These are phyloP conservation scores for rabbit (Oryctolagus cuniculus) DNA, from an alignment of 2,113 vertebrate species.

Conservation along the genomic window DNA sequence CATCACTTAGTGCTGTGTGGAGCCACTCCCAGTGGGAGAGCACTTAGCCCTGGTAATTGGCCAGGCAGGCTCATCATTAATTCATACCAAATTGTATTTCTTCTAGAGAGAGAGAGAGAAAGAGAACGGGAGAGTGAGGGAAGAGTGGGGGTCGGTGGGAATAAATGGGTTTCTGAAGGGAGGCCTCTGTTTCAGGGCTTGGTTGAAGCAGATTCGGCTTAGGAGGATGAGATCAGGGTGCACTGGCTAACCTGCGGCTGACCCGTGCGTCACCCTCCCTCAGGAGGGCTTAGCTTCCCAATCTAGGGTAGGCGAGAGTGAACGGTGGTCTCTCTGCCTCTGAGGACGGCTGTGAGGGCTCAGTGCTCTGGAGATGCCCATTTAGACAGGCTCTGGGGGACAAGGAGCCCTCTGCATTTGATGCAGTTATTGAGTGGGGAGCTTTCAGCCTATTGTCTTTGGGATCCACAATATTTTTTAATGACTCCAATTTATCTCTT, in stretches of 20 bases:
- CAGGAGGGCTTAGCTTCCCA: slow-evolving; percentile 23
- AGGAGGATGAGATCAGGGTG: neutral
- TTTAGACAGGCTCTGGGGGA: neutral
- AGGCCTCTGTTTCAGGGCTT: slow-evolving; percentile 43
- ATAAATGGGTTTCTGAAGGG: slow-evolving; percentile 65
- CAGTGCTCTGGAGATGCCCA: neutral
- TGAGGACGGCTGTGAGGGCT: slow-evolving; percentile 49
- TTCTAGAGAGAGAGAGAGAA: slow-evolving; percentile 51
- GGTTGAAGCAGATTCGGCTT: slow-evolving; percentile 39
- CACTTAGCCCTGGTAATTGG: slow-evolving; percentile 88
- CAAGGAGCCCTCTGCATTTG: slow-evolving; percentile 47
- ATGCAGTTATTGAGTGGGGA: slow-evolving; percentile 19
- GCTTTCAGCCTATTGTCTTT: slow-evolving; percentile 35
- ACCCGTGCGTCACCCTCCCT: neutral
- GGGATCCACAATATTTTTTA: slow-evolving; percentile 40
- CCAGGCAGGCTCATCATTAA: slow-evolving; percentile 88
- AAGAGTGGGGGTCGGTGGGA: slow-evolving; percentile 30
- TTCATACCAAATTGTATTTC: slow-evolving; percentile 84
- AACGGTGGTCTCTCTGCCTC: neutral
- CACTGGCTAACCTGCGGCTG: slow-evolving; percentile 48
- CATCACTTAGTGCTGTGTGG: slow-evolving; percentile 83
- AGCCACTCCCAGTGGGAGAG: slow-evolving; percentile 84
- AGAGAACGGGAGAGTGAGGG: neutral
- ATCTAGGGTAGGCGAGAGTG: slow-evolving; percentile 43
- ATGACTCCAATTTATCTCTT: slow-evolving; percentile 42